phyloP scores from a whole-genome alignment of 1,140 invertebrate species.

The Danaus plexippus region DNA sequence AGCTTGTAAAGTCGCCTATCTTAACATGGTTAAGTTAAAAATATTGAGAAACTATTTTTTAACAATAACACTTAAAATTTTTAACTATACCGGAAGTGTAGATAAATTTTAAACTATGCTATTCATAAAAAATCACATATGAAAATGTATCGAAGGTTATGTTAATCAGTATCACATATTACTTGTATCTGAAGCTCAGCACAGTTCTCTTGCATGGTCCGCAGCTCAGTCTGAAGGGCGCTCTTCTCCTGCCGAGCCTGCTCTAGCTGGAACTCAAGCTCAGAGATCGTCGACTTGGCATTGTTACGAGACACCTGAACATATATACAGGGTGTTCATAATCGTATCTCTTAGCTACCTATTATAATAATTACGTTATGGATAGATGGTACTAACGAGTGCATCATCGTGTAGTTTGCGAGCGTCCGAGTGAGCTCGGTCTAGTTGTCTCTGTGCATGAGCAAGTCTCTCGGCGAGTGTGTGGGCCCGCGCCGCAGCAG shows the following conservation, averaged over 20 bases:
- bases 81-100: too few relatives aligned
- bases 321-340: too few relatives aligned
- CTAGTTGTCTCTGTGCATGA: constrained; percentile 82
- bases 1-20: too few relatives aligned
- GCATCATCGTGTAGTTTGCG: constrained; percentile 82
- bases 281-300: constrained; percentile 84
- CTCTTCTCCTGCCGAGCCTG: constrained; percentile 81
- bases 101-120: too few relatives aligned
- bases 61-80: too few relatives aligned
- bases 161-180: neutral
- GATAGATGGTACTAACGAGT: constrained; percentile 25
- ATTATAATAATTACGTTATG: too few relatives aligned
- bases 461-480: constrained; percentile 84
- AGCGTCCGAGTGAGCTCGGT: constrained; percentile 81
- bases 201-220: constrained; percentile 80
- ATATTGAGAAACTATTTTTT: too few relatives aligned
- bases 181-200: constrained; percentile 85
- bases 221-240: constrained; percentile 78
- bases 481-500: constrained; percentile 75
- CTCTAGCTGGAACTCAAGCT: constrained; percentile 84
- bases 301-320: constrained; percentile 81
- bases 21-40: too few relatives aligned
- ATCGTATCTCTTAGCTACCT: too few relatives aligned
- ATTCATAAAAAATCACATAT: too few relatives aligned
- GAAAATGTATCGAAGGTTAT: too few relatives aligned